Percentiles rank a stretch among this genome's conserved stretches.
These are phyloP conservation scores for Neotoxoptera formosana DNA, from an alignment of 1,140 invertebrate genomes.

Conservation along the genomic window DNA sequence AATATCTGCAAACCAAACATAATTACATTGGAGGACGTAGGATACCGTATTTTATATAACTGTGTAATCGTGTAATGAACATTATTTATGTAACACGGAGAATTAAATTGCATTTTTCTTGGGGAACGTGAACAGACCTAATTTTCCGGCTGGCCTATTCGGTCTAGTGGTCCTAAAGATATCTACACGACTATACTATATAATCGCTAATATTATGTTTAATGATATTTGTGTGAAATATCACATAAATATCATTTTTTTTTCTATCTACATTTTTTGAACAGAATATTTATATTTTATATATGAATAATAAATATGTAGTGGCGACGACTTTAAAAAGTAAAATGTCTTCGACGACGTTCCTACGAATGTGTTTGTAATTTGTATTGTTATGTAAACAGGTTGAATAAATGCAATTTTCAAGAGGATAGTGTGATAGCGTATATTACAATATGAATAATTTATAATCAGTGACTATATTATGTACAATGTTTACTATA, in stretches of 20 bases:
- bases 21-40: neutral
- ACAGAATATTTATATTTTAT: neutral
- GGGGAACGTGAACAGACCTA: neutral
- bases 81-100: neutral
- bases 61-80: neutral
- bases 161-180: neutral
- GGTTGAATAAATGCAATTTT: neutral
- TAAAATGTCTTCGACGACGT: neutral
- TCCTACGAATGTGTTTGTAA: neutral
- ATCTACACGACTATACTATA: too few species aligned
- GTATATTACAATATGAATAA: neutral
- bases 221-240: neutral
- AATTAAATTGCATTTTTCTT: neutral
- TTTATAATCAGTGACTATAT: neutral
- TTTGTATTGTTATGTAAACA: neutral
- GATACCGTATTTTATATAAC: conserved; percentile 24
- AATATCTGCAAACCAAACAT: neutral
- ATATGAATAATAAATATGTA: neutral
- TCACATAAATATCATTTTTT: too few species aligned
- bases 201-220: neutral
- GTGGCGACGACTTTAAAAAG: neutral
- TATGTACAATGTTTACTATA: neutral
- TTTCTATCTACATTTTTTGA: neutral
- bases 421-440: neutral
- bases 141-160: neutral